phyloP scores from a whole-genome alignment of 1,140 invertebrate genomes.

The Drosophila triauraria region DNA sequence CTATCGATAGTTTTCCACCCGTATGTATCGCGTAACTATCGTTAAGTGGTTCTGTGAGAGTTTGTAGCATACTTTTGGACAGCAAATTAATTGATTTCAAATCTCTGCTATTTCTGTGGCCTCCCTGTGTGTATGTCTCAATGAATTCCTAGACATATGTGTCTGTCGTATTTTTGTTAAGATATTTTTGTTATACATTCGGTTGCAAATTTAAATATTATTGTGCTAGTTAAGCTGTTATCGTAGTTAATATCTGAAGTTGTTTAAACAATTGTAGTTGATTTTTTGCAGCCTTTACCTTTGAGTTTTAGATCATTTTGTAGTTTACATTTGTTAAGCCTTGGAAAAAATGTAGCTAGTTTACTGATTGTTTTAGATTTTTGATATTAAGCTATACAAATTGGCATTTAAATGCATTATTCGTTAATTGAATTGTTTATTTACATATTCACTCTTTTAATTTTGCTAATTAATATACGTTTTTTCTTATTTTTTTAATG shows the following conservation, averaged over 20 bases:
- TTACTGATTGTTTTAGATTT: slow-evolving; percentile 32
- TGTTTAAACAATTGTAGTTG: background rate
- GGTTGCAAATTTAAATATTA: no score
- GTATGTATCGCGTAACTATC: background rate
- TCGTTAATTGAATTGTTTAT: slow-evolving; percentile 72
- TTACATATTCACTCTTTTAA: slow-evolving; percentile 48
- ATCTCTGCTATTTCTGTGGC: no score
- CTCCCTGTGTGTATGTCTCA: no score
- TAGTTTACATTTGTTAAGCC: background rate
- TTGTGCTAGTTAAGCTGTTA: background rate
- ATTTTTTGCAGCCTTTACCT: background rate
- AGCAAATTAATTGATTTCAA: background rate
- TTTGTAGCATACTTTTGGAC: background rate
- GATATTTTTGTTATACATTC: slow-evolving; percentile 11
- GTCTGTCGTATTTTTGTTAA: background rate
- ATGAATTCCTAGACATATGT: background rate
- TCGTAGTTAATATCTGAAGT: slow-evolving; percentile 17
- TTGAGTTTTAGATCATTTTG: slow-evolving; percentile 15
- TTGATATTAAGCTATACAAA: slow-evolving; percentile 38
- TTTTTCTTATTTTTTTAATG: slow-evolving; percentile 68
- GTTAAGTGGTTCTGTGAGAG: background rate
- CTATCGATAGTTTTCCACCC: background rate
- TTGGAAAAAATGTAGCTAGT: slow-evolving; percentile 16
- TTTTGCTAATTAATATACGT: slow-evolving; percentile 81
- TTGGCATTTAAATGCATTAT: slow-evolving; percentile 65